phyloP scores from a whole-genome alignment of 2,888 invertebrate species.

The Calameuta filiformis region DNA sequence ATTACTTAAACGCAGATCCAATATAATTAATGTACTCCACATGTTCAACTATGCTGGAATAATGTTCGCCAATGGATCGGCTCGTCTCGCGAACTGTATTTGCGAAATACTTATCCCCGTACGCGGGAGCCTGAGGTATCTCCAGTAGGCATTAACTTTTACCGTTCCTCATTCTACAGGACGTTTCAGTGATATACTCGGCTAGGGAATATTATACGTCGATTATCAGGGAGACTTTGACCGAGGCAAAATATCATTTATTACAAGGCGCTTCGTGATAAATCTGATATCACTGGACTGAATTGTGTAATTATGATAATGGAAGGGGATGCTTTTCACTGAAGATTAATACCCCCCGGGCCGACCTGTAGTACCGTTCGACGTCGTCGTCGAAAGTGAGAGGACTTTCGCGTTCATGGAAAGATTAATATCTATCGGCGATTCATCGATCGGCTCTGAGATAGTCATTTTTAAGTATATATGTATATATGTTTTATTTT shows the following conservation, averaged over 20 bases:
- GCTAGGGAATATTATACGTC: background rate
- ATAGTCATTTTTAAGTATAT: background rate
- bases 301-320: background rate
- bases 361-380: background rate
- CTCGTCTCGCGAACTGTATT: background rate
- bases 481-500: too few species aligned
- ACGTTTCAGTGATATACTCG: background rate
- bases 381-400: slow-evolving; percentile 1
- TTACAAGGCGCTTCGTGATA: background rate
- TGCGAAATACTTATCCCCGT: background rate
- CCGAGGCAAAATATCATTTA: background rate
- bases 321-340: background rate
- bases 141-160: background rate
- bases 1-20: background rate
- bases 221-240: background rate
- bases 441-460: background rate
- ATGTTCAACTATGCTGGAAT: background rate
- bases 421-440: slow-evolving; percentile 5
- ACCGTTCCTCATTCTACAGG: background rate
- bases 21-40: background rate
- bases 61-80: background rate
- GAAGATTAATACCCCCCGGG: background rate
- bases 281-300: background rate
- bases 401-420: background rate
- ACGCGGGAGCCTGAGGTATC: background rate